Percentiles rank a stretch among this genome's conserved stretches.
Evolutionary conservation across 2,797 vertebrate genomes (phyloP).

Genomic region (Limosa lapponica): DNA sequence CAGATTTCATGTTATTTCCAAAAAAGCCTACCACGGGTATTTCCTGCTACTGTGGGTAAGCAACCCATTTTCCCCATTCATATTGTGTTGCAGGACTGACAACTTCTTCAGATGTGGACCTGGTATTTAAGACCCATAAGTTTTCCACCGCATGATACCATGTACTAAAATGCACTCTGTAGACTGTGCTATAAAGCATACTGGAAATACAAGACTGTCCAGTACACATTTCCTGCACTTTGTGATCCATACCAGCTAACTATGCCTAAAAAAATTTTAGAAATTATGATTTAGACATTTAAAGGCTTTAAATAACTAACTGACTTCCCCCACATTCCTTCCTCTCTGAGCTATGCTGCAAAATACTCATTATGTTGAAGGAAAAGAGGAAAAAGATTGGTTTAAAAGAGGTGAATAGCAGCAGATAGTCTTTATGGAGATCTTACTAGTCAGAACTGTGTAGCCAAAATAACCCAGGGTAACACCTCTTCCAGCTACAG

Average conservation of each 20-base stretch:
- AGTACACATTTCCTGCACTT: background rate
- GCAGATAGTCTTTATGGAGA: background rate
- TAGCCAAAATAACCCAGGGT: background rate
- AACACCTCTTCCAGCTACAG: background rate
- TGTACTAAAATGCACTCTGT: background rate
- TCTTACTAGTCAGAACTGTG: background rate
- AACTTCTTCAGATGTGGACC: background rate
- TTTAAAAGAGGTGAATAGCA: background rate
- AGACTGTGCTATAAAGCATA: background rate
- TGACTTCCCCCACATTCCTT: background rate
- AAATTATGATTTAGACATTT: background rate
- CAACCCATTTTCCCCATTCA: background rate
- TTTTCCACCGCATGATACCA: background rate
- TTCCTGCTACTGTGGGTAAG: background rate
- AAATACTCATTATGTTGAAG: background rate
- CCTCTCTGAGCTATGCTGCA: background rate
- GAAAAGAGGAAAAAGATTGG: background rate
- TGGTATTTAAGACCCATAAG: background rate
- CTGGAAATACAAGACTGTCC: background rate
- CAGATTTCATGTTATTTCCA: background rate
- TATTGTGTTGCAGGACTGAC: fast-evolving
- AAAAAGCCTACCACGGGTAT: background rate
- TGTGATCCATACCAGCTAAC: background rate
- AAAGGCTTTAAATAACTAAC: background rate
- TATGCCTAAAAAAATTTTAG: too few species aligned